phyloP scores from a whole-genome alignment of 2,113 vertebrate species.

The Rhabdomys dilectus region DNA sequence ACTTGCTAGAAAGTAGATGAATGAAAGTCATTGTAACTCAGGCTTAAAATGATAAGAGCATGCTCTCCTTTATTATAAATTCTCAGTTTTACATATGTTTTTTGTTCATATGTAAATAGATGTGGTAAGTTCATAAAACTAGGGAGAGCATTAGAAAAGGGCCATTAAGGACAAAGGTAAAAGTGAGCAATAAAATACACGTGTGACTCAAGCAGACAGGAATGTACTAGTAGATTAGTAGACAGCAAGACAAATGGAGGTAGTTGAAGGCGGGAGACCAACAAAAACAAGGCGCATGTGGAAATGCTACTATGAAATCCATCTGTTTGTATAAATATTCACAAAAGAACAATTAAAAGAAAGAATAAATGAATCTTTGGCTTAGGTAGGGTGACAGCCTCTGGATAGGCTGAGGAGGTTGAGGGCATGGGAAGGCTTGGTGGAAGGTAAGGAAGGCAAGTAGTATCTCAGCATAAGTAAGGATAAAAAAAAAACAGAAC shows the following conservation, averaged over 20 bases:
- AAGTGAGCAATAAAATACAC: neutral
- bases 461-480: neutral
- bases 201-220: neutral
- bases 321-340: neutral
- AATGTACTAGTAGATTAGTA: neutral
- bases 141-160: neutral
- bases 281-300: too few species aligned
- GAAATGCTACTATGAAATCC: neutral
- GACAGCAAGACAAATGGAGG: neutral
- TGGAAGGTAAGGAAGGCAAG: neutral
- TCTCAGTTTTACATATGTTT: neutral
- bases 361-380: neutral
- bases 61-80: neutral
- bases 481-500: neutral
- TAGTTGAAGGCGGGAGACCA: too few species aligned
- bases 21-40: neutral
- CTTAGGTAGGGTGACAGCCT: neutral
- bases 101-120: neutral
- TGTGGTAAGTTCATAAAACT: neutral
- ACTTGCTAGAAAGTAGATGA: neutral
- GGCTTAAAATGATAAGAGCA: neutral
- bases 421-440: neutral
- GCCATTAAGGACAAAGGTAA: too few species aligned
- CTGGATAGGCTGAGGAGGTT: neutral
- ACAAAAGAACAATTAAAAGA: too few species aligned